Evolutionary conservation across 1,140 invertebrate species (phyloP).

Genomic region (Zaprionus taronus): DNA sequence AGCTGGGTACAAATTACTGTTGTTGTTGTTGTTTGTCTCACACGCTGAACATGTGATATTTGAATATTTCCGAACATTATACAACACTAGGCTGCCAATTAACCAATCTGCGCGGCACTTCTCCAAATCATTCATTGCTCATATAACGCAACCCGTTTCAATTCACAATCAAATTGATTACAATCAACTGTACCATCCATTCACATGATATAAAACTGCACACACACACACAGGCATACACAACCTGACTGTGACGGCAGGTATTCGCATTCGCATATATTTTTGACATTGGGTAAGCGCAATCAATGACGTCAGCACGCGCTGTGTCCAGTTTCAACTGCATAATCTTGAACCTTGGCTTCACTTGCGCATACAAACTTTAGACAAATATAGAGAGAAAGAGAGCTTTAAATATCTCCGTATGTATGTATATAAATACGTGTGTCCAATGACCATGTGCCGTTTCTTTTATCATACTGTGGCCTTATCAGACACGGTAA

Average conservation of each 20-base stretch:
- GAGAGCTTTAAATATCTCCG: too few species aligned
- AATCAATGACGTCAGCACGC: conserved; percentile 57
- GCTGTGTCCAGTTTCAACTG: conserved; percentile 63
- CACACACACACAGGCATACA: neutral
- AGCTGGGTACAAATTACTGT: too few species aligned
- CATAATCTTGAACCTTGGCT: conserved; percentile 40
- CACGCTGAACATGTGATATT: conserved; percentile 6
- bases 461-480: conserved; percentile 2
- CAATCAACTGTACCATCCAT: conserved; percentile 30
- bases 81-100: conserved; percentile 33
- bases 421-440: neutral
- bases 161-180: conserved; percentile 40
- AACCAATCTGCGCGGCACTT: neutral
- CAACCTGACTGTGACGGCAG: neutral
- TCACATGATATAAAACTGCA: conserved; percentile 3
- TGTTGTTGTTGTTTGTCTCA: neutral
- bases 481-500: conserved; percentile 39
- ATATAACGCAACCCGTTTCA: conserved; percentile 28
- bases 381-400: neutral
- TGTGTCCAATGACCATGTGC: conserved; percentile 38
- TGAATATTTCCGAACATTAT: conserved; percentile 1
- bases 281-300: conserved; percentile 28
- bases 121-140: conserved; percentile 9
- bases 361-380: neutral
- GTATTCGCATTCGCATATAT: conserved; percentile 7